Percentiles rank a stretch among this genome's conserved stretches.
phyloP scores from a whole-genome alignment of 2,113 vertebrate genomes.

The Myxocyprinus asiaticus region DNA sequence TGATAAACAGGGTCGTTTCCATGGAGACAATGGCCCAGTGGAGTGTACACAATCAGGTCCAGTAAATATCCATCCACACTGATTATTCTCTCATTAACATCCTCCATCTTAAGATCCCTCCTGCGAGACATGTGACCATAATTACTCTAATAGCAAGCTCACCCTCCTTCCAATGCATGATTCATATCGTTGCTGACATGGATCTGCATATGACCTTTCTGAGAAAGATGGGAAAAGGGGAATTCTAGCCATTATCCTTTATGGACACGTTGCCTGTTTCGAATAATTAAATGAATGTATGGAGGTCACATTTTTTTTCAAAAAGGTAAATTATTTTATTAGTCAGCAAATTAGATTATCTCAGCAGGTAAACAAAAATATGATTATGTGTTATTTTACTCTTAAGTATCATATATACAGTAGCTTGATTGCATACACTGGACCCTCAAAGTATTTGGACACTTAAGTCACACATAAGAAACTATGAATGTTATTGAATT shows the following conservation, averaged over 20 bases:
- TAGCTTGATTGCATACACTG: no score
- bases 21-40: not conserved
- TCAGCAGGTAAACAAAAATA: no score
- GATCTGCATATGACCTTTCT: not conserved
- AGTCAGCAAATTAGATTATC: no score
- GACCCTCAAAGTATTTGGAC: no score
- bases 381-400: no score
- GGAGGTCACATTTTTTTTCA: not conserved
- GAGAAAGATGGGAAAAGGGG: not conserved
- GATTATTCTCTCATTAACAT: slow-evolving; percentile 58
- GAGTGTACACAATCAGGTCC: slow-evolving; percentile 12
- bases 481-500: no score
- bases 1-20: slow-evolving; percentile 21
- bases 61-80: slow-evolving; percentile 51
- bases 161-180: not conserved
- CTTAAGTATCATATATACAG: no score
- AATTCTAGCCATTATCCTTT: not conserved
- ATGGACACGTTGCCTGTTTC: not conserved
- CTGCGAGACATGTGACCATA: not conserved
- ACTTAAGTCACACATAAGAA: no score
- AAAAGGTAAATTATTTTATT: not conserved
- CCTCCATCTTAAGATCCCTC: slow-evolving; percentile 53
- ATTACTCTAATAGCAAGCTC: not conserved
- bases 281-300: not conserved
- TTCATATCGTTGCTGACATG: not conserved